These are phyloP conservation scores for Coregonus ussuriensis DNA, from an alignment of 2,797 vertebrate species.

Conservation along the genomic window DNA sequence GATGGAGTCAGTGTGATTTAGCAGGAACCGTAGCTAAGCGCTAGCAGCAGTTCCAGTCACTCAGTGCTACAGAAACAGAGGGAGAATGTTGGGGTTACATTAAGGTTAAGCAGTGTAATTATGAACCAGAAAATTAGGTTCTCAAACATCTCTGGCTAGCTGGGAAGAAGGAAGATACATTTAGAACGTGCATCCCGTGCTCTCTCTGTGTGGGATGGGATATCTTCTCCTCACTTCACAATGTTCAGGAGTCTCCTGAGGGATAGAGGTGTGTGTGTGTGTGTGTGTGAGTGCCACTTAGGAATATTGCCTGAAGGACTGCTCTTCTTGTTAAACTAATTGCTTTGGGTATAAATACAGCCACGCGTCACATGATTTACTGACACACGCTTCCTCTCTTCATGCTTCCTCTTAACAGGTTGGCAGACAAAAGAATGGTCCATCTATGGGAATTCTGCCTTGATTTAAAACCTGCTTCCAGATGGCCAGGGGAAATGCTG, in stretches of 20 bases:
- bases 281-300: conserved; percentile 73
- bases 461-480: conserved; percentile 29
- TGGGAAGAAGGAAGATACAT: too few relatives aligned
- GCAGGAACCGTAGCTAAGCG: background rate
- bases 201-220: too few relatives aligned
- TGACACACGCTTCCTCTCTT: conserved; percentile 62
- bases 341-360: conserved; percentile 72
- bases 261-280: conserved; percentile 23
- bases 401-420: conserved; percentile 70
- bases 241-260: too few relatives aligned
- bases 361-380: conserved; percentile 71
- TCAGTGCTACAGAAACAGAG: too few relatives aligned
- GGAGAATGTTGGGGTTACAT: too few relatives aligned
- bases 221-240: too few relatives aligned
- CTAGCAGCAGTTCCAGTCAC: too few relatives aligned
- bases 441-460: conserved; percentile 60
- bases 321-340: conserved; percentile 74
- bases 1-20: background rate
- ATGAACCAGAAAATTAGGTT: too few relatives aligned
- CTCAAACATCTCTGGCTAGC: too few relatives aligned
- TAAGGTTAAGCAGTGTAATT: too few relatives aligned
- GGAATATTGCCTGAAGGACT: conserved; percentile 75
- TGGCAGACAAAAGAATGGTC: conserved; percentile 72
- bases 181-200: too few relatives aligned
- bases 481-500: conserved; percentile 13